Base-by-base conservation (phyloP, 2,113 vertebrate genomes). In the Xiphophorus couchianus region DNA sequence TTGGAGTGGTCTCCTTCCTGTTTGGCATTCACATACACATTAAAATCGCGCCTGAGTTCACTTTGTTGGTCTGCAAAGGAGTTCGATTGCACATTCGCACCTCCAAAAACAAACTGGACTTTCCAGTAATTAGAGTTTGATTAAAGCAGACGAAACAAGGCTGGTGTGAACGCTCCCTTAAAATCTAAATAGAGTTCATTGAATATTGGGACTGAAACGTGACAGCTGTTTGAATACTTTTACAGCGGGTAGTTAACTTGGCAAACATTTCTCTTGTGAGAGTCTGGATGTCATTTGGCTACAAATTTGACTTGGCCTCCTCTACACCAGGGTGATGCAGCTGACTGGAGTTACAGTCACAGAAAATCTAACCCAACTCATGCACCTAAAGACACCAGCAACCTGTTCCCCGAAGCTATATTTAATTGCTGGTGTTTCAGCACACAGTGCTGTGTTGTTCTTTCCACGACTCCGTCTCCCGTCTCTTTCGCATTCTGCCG, bases 401-500 rank as follows among this genome's bases (percentile, higher is more conserved):
- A 73, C 15, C 64, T 73, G 5, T 68, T 81, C 61, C 81, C 73
- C 6, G 42, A 72, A 62, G 78, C 73, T 69, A 48, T 29, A 37
- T 66, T 72, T 70, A 66, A 69, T 71, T 86, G 54, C 27, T 78
- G 66, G 72, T 74, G 31, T 74, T 84, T 85, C 65, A 84, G 84
- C 69, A 74, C 73, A 62, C 35, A 62, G 44, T 61, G 33, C 22
- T 9, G n/a, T 78, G 82, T 86, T 85, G 62, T 84, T 89, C 80
- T 89, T 90, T 85, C 84, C 87, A 74, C 30, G 61, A 74, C 66
- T 84, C 37, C 63, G 27, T 84, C 68, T 35, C 69, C 73, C 69
- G 66, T 84, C 73, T 83, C 65, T 81, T 74, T 87, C 77, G 73
- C 69, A 65, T 84, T 84, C 79, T 76, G 84, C 76, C 76, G 71